These are phyloP conservation scores for Calameuta idolon DNA, from an alignment of 2,888 invertebrate genomes.

Conservation along the genomic window DNA sequence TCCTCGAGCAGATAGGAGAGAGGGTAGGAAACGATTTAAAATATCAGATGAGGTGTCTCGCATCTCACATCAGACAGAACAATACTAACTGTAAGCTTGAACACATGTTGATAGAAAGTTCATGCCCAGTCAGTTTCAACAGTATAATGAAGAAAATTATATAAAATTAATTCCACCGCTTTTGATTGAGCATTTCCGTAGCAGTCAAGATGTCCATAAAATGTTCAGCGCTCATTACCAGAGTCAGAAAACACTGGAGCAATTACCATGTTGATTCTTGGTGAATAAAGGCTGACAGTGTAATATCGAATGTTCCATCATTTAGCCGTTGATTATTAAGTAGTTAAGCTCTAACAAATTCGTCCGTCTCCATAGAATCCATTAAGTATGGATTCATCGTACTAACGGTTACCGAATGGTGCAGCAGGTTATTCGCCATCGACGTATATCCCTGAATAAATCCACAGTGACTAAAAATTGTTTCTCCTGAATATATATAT, in stretches of 20 bases:
- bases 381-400: not conserved
- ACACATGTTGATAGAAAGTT: not conserved
- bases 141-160: conserved; percentile 20
- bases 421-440: not conserved
- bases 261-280: not conserved
- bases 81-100: not conserved
- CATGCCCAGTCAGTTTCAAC: not conserved
- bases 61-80: not conserved
- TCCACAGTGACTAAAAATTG: not conserved
- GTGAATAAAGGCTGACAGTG: not conserved
- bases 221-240: not conserved
- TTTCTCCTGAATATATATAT: not conserved
- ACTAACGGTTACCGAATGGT: not conserved
- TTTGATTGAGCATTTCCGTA: conserved; percentile 54
- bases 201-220: conserved; percentile 6
- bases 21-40: not conserved
- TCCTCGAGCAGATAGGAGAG: not conserved
- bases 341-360: not conserved
- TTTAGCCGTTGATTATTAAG: not conserved
- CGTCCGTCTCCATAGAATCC: not conserved
- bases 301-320: not conserved
- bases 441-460: not conserved
- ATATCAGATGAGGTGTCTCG: not conserved
- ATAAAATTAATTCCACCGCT: conserved; percentile 49
- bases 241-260: not conserved